phyloP scores from a whole-genome alignment of 2,113 vertebrate genomes.

The Morone saxatilis region DNA sequence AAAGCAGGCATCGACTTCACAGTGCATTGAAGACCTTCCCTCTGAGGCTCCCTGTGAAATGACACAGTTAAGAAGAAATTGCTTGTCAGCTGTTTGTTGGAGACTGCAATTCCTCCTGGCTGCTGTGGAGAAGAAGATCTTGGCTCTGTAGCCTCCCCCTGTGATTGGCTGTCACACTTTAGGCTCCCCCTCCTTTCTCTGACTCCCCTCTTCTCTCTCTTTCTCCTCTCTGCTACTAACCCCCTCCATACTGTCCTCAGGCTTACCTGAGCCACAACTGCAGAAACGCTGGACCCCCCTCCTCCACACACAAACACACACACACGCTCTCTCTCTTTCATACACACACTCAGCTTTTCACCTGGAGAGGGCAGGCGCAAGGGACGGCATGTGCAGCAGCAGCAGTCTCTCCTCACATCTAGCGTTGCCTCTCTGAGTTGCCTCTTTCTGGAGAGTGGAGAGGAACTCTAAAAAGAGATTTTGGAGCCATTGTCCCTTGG shows the following conservation, averaged over 20 bases:
- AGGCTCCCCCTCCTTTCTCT: constrained; percentile 66
- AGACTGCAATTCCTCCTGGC: constrained; percentile 75
- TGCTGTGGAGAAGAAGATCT: constrained; percentile 77
- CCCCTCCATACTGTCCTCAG: constrained; percentile 75
- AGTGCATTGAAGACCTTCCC: constrained; percentile 68
- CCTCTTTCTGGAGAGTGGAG: constrained; percentile 72
- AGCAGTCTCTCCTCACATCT: constrained; percentile 73
- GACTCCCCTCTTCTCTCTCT: constrained; percentile 14
- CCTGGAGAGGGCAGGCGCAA: constrained; percentile 81
- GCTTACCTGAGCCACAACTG: constrained; percentile 86
- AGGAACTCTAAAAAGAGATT: constrained; percentile 74
- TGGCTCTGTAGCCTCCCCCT: constrained; percentile 49
- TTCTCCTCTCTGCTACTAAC: constrained; percentile 44
- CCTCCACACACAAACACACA: constrained; percentile 47
- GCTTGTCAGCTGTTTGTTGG: constrained; percentile 77
- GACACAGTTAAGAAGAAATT: constrained; percentile 70
- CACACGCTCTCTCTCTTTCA: constrained; percentile 1
- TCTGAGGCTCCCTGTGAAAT: constrained; percentile 67
- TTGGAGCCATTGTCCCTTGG: constrained; percentile 76
- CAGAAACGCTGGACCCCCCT: constrained; percentile 69
- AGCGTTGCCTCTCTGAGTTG: constrained; percentile 80
- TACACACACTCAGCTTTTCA: constrained; percentile 71
- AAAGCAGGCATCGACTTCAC: constrained; percentile 68
- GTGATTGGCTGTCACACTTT: constrained; percentile 80
- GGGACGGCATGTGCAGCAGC: constrained; percentile 78